Percentiles rank a stretch among this genome's conserved stretches.
Conservation (phyloP, 2,888 invertebrate genomes). For the Lasioglossum zephyrum region DNA sequence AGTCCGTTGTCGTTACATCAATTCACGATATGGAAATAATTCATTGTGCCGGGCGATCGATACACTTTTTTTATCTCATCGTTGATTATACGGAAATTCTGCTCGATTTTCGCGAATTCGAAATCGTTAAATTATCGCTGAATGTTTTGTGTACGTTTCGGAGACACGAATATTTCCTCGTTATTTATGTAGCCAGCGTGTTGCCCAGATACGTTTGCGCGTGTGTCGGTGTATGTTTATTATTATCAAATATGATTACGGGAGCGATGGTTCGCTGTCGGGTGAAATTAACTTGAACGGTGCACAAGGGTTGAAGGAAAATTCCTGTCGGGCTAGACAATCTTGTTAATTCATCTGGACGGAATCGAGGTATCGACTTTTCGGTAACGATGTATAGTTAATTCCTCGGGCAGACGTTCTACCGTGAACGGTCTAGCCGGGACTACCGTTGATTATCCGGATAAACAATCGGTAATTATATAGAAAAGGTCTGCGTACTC, state of each 20-base stretch:
- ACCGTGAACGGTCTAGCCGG: neutral
- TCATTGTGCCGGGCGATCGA: neutral
- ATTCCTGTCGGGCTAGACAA: slow-evolving; percentile 5
- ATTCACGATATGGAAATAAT: neutral
- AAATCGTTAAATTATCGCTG: neutral
- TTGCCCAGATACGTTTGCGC: neutral
- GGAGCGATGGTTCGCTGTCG: neutral
- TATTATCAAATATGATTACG: neutral
- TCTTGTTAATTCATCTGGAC: slow-evolving; percentile 9
- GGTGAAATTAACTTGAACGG: slow-evolving; percentile 2
- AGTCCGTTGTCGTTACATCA: neutral
- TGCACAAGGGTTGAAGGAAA: neutral
- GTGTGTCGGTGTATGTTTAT: neutral
- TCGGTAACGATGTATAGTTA: slow-evolving; percentile 9
- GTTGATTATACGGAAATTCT: neutral
- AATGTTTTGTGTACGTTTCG: neutral
- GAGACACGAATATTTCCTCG: neutral
- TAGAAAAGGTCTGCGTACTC: too few species aligned
- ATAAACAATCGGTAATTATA: neutral
- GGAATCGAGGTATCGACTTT: slow-evolving; percentile 14
- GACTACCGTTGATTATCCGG: neutral
- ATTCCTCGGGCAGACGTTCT: slow-evolving; percentile 7
- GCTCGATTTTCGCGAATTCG: neutral
- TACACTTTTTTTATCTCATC: neutral
- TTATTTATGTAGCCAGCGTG: neutral